phyloP scores from a whole-genome alignment of 2,888 invertebrate species.

The Nezara viridula region DNA sequence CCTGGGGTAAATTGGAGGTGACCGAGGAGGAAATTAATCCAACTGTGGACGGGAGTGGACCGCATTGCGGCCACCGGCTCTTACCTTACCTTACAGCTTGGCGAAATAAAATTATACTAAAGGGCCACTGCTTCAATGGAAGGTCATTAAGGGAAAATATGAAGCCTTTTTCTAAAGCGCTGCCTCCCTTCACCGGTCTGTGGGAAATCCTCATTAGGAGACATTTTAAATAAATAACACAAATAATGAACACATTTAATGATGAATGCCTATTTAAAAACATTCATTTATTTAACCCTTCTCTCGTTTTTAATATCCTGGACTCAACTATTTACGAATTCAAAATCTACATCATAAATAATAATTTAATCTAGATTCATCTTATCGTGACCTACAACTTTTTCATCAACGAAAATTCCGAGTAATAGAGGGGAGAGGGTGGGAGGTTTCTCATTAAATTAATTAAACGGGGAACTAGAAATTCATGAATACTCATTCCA shows the following conservation, averaged over 20 bases:
- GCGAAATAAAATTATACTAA: not conserved
- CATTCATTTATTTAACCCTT: not conserved
- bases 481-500: too few relatives aligned
- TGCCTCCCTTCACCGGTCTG: not conserved
- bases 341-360: too few relatives aligned
- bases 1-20: not conserved
- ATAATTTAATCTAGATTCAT: too few relatives aligned
- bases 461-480: too few relatives aligned
- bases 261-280: not conserved
- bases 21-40: constrained; percentile 27
- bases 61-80: not conserved
- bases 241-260: not conserved
- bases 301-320: not conserved
- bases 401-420: too few relatives aligned
- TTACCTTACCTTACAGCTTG: not conserved
- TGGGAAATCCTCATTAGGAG: not conserved
- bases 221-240: not conserved
- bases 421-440: too few relatives aligned
- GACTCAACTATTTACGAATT: not conserved
- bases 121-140: not conserved
- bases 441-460: too few relatives aligned
- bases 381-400: too few relatives aligned
- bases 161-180: not conserved
- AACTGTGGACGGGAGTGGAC: not conserved
- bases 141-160: constrained; percentile 1